A percentile compares a stretch with the other conserved stretches of the same genome.
Conservation (phyloP, 1,140 invertebrate genomes). For the Amphibalanus amphitrite region DNA sequence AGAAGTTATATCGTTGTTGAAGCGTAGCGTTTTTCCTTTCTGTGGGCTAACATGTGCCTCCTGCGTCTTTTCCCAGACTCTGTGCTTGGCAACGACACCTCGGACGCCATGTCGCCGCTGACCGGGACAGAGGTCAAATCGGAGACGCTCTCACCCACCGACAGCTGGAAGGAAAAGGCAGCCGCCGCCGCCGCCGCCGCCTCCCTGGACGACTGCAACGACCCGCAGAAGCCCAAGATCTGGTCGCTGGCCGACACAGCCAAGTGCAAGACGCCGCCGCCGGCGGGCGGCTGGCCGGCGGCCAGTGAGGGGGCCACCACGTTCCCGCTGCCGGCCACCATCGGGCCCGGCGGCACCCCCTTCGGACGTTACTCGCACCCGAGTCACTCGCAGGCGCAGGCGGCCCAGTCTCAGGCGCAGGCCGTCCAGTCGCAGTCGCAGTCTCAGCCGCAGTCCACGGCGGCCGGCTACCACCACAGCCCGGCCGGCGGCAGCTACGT, state of each 20-base stretch:
- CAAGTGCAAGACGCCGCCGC: conserved; percentile 83
- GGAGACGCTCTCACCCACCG: not conserved
- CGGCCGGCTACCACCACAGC: not conserved
- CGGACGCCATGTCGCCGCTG: not conserved
- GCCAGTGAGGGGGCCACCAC: conserved; percentile 13
- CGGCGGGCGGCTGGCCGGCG: conserved; percentile 26
- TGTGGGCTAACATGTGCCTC: too few species aligned
- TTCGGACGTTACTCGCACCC: conserved; percentile 17
- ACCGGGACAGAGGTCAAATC: not conserved
- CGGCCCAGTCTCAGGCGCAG: conserved; percentile 18
- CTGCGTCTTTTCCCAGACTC: not conserved
- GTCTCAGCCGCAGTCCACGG: not conserved
- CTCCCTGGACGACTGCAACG: not conserved
- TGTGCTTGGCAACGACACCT: not conserved
- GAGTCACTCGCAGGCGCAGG: not conserved
- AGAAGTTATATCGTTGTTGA: too few species aligned
- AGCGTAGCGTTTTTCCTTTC: too few species aligned
- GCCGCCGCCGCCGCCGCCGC: not conserved
- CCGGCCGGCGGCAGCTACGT: conserved; percentile 20
- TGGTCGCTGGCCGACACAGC: conserved; percentile 93
- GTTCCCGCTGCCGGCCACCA: conserved; percentile 19
- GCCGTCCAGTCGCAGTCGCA: conserved; percentile 29
- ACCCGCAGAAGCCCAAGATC: conserved; percentile 65
- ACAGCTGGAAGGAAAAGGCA: not conserved
- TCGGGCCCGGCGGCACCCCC: conserved; percentile 16